Evolutionary conservation across 2,888 invertebrate genomes (phyloP).

Genomic region (Tortrix viridana): DNA sequence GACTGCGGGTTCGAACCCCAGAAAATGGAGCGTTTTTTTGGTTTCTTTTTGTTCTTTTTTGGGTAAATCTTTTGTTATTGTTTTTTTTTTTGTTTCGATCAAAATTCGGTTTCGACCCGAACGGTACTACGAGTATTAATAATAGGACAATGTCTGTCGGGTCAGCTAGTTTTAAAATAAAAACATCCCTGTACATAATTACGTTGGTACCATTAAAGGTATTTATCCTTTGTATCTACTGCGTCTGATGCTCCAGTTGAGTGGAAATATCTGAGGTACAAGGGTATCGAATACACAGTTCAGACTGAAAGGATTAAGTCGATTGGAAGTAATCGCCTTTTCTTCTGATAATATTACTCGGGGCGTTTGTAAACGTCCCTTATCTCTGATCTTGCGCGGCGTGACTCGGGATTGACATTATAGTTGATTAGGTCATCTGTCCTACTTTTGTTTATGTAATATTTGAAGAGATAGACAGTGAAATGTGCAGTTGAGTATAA

Average conservation of each 20-base stretch:
- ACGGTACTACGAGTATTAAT: too few relatives aligned
- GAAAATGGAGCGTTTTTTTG: too few relatives aligned
- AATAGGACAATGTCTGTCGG: too few relatives aligned
- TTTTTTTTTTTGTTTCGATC: too few relatives aligned
- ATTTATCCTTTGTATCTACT: slow-evolving; percentile 33
- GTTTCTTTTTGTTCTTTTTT: too few relatives aligned
- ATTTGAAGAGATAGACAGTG: too few relatives aligned
- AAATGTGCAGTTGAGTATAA: too few relatives aligned
- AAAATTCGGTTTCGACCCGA: too few relatives aligned
- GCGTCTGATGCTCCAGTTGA: slow-evolving; percentile 32
- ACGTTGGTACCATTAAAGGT: slow-evolving; percentile 16
- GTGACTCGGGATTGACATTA: slow-evolving; percentile 29
- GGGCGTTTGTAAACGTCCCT: slow-evolving; percentile 39
- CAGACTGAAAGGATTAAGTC: slow-evolving; percentile 48
- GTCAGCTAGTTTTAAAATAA: not conserved
- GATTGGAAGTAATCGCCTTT: slow-evolving; percentile 62
- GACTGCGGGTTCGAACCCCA: too few relatives aligned
- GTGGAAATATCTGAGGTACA: slow-evolving; percentile 38
- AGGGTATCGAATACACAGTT: slow-evolving; percentile 38
- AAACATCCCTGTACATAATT: not conserved
- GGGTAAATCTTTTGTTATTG: too few relatives aligned
- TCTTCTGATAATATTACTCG: slow-evolving; percentile 44
- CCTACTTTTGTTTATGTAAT: not conserved
- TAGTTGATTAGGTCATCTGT: slow-evolving; percentile 24
- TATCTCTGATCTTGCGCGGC: slow-evolving; percentile 35